Conservation (phyloP, 2,113 vertebrate genomes). For the Clarias magur region DNA sequence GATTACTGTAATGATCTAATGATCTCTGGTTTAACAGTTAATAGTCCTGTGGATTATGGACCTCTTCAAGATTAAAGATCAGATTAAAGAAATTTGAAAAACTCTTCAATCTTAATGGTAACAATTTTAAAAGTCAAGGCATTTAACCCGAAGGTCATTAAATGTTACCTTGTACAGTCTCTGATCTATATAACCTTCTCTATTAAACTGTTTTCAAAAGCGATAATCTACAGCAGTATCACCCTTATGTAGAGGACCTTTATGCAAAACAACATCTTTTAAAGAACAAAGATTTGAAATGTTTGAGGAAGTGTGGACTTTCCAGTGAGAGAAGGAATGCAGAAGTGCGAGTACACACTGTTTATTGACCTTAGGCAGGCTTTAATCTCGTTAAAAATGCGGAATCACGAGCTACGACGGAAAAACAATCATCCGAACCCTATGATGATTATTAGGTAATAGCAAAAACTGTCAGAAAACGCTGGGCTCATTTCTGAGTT, state of each 20-base stretch:
- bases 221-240: not conserved
- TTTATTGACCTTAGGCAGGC: not conserved
- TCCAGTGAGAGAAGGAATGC: not conserved
- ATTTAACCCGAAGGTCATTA: not conserved
- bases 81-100: too few species aligned
- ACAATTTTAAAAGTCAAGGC: not conserved
- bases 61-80: too few species aligned
- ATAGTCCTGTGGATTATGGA: too few species aligned
- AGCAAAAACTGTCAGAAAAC: not conserved
- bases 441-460: not conserved
- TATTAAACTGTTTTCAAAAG: not conserved
- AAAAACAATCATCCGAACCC: not conserved
- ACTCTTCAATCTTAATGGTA: not conserved
- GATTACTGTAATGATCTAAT: too few species aligned
- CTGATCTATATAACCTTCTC: not conserved
- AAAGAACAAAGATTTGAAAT: not conserved
- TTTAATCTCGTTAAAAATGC: not conserved
- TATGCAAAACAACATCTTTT: not conserved
- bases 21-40: too few species aligned
- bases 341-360: not conserved
- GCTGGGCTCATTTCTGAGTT: not conserved
- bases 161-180: not conserved
- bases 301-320: constrained; percentile 26
- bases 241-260: not conserved
- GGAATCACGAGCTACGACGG: not conserved